Percentiles rank a stretch among this genome's conserved stretches.
phyloP scores from a whole-genome alignment of 1,140 invertebrate species.

The Drosophila bipectinata region DNA sequence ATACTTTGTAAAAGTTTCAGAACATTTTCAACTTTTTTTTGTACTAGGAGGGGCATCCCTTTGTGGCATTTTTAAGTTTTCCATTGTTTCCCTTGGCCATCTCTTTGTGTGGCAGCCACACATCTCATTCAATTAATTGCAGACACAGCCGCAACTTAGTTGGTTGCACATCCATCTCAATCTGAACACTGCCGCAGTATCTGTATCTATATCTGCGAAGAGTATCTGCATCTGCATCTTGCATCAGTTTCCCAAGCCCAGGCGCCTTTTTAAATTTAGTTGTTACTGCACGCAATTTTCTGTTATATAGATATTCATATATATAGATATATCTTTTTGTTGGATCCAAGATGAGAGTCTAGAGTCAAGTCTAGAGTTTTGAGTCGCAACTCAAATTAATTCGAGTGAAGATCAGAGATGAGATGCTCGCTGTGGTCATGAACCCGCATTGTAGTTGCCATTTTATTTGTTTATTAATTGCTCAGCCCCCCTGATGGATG shows the following conservation, averaged over 20 bases:
- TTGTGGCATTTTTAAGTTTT: slow-evolving; percentile 1
- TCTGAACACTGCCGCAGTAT: slow-evolving; percentile 1
- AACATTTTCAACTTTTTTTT: no score
- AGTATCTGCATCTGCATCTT: neutral
- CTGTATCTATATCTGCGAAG: slow-evolving; percentile 16
- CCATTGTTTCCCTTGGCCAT: slow-evolving; percentile 14
- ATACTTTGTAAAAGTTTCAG: no score
- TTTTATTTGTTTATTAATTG: slow-evolving; percentile 78
- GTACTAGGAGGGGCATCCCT: neutral
- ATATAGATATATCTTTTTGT: neutral
- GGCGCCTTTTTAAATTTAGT: slow-evolving; percentile 57
- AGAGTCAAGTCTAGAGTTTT: neutral
- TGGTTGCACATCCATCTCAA: slow-evolving; percentile 7
- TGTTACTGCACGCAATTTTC: slow-evolving; percentile 62
- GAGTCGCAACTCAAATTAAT: neutral
- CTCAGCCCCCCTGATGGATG: slow-evolving; percentile 59
- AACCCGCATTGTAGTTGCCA: slow-evolving; percentile 76
- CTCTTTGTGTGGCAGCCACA: slow-evolving; percentile 10
- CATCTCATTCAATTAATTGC: slow-evolving; percentile 46
- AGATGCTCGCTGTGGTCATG: slow-evolving; percentile 62
- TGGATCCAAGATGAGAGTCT: neutral
- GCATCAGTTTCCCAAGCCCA: slow-evolving; percentile 52
- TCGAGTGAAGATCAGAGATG: slow-evolving; percentile 1
- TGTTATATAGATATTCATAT: neutral
- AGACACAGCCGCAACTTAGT: slow-evolving; percentile 29